Base-by-base conservation (phyloP, 2,888 invertebrate species). In the Phymatocera aterrima region DNA sequence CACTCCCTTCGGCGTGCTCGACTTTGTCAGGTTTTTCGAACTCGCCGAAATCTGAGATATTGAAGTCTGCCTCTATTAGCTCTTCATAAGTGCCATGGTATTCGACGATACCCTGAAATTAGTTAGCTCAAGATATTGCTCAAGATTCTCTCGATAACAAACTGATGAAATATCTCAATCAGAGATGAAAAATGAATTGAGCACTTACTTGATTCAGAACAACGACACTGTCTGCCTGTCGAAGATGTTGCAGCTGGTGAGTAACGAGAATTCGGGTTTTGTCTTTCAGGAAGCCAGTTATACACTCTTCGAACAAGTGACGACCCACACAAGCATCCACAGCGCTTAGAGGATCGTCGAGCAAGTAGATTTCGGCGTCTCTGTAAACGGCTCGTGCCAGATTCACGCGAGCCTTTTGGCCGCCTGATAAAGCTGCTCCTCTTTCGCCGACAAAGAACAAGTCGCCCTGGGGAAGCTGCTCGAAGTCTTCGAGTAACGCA, bases 241-340 rank as follows among this genome's bases (percentile, higher is more conserved):
- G 92, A 24, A 95, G 91, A 86, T 95, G 95, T 87, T 95, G 95
- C 84, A 95, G 90, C 89, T 95, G 95, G 86, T 95, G 95, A 0
- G 97, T 97, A 81, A 96, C 95, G 48, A 97, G 92, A 64, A 97
- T 93, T 21, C 95, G 91, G 0, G 95, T 95, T 87, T 95, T 94
- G 81, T 94, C 92, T 15, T 92, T 91, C 82, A 97, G 91, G 84
- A 94, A 94, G 12, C 90, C 91, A 43, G 90, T 91, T 79, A 96
- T 93, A 79, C 95, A 96, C 89, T 95, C 93, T 80, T 95, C 94
- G 87, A 96, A 96, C 2, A 97, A 90, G 87, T 95, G 94, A 78
- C 94, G 93, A 0, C 95, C 94, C 2, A 96, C 96, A 81, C 94
- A 94, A 0, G 95, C 92, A 88, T 97, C 97, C 0, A 96, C 96